phyloP scores from a whole-genome alignment of 2,113 vertebrate genomes.

The Engystomops pustulosus region DNA sequence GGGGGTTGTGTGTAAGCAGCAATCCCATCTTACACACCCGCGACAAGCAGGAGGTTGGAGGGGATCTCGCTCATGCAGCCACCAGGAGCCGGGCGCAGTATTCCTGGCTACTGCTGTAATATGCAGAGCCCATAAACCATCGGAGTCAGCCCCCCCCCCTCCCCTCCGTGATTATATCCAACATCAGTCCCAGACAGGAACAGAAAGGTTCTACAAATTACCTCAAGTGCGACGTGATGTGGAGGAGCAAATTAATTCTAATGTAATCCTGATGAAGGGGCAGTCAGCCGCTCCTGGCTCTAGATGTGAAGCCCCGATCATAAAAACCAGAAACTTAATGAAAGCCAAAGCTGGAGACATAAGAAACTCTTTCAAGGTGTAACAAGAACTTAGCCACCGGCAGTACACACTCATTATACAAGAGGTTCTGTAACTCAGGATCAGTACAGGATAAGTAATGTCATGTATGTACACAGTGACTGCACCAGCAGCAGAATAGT shows the following conservation, averaged over 20 bases:
- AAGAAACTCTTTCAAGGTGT: conserved; percentile 36
- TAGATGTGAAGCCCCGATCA: conserved; percentile 6
- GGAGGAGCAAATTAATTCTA: background rate
- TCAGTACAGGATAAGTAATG: no score
- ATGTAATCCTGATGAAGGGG: conserved; percentile 29
- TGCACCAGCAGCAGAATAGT: no score
- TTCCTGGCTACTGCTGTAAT: no score
- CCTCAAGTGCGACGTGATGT: background rate
- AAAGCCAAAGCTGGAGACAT: conserved; percentile 12
- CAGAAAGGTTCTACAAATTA: conserved; percentile 10
- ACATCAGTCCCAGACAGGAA: no score
- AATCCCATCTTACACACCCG: no score
- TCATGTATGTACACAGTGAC: no score
- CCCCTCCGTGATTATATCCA: no score
- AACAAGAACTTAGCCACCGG: background rate
- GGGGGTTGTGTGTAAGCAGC: no score
- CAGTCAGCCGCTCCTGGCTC: background rate
- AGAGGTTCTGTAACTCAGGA: background rate
- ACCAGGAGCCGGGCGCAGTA: no score
- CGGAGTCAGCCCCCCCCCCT: no score
- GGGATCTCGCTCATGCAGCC: no score
- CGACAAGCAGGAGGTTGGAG: no score
- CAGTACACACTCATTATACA: background rate
- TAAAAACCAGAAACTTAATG: conserved; percentile 23
- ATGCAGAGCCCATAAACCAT: background rate